Base-by-base conservation (phyloP, 2,113 vertebrate species). In the Antechinus flavipes region DNA sequence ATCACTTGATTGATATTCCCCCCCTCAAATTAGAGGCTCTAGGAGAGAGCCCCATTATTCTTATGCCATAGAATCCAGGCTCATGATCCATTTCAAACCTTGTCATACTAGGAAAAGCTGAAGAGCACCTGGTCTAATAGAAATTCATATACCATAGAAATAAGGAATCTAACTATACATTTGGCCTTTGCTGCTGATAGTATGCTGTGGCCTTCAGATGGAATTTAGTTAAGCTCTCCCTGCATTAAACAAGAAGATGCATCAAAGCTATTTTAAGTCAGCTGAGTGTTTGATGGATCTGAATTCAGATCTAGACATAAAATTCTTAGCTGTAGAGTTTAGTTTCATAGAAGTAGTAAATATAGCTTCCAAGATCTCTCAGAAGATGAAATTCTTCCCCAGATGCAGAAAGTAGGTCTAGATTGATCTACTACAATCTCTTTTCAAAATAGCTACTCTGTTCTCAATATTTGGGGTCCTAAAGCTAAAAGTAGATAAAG, bases 401-500 rank as follows among this genome's bases (percentile, higher is more conserved):
- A 98, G 97, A 97, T 98, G 24, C 99, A 99, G 97, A 98, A 98
- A 25, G 95, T 35, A 3, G 98, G 98, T 50, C 98, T 99, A 10
- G 99, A 99, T 96, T 98, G 99, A 93, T 99, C 99, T 76, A 99
- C 99, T 76, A 99, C 99, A 89, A 98, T 11, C 99, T 0, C 98
- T 99, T 23, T 99, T 99, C 93, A 89, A 98, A 58, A 98, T 99
- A 2, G 99, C 99, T 12, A 98, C 99, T 0, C 97, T 99, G 2
- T 98, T 98, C 53, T 97, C 98, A 19, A 99, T 99, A 0, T 99
- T 99, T 99, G 99, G 99, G 97, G 98, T 98, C 96, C 97, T 99
- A 98, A 99, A 99, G 98, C 93, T 99, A 50, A 99, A 99, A 98
- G 98, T 99, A 96, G 99, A 99, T 96, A 99, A 98, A 98, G 97